A percentile compares a stretch with the other conserved stretches of the same genome.
Evolutionary conservation across 37 sponge, comb jelly and placozoan genomes (phyloP).

Genomic region (Hexactinellida sp.): DNA sequence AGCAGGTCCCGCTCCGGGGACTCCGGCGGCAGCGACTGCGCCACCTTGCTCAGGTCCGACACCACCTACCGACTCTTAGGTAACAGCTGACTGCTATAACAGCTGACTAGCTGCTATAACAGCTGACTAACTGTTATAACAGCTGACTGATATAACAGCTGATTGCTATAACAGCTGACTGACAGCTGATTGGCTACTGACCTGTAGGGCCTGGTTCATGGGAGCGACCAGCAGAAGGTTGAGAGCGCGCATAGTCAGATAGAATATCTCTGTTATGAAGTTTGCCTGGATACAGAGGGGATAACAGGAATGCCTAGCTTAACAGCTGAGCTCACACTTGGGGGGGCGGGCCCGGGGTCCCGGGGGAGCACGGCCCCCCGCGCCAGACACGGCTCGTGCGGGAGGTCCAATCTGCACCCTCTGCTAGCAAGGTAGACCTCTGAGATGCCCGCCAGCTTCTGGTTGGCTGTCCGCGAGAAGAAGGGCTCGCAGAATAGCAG

Average conservation of each 20-base stretch:
- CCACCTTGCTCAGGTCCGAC: neutral
- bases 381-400: slow-evolving; percentile 57
- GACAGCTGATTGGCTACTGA: neutral
- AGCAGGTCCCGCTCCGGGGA: neutral
- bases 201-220: slow-evolving; percentile 15
- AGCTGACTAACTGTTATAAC: too few relatives aligned
- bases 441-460: slow-evolving; percentile 40
- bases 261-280: slow-evolving; percentile 71
- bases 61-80: neutral
- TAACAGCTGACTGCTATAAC: neutral
- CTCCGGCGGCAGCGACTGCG: neutral
- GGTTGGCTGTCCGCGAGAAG: slow-evolving; percentile 31
- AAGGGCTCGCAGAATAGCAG: slow-evolving; percentile 59
- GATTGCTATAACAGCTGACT: neutral
- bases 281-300: slow-evolving; percentile 32
- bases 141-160: neutral
- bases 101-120: too few relatives aligned
- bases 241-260: slow-evolving; percentile 58
- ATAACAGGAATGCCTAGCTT: too few relatives aligned
- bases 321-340: neutral
- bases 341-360: neutral
- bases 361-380: slow-evolving; percentile 26
- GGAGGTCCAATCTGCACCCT: slow-evolving; percentile 39
- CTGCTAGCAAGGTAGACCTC: slow-evolving; percentile 35
- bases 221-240: slow-evolving; percentile 54